Conservation (phyloP, 2,113 vertebrate genomes). For the Ochotona curzoniae region DNA sequence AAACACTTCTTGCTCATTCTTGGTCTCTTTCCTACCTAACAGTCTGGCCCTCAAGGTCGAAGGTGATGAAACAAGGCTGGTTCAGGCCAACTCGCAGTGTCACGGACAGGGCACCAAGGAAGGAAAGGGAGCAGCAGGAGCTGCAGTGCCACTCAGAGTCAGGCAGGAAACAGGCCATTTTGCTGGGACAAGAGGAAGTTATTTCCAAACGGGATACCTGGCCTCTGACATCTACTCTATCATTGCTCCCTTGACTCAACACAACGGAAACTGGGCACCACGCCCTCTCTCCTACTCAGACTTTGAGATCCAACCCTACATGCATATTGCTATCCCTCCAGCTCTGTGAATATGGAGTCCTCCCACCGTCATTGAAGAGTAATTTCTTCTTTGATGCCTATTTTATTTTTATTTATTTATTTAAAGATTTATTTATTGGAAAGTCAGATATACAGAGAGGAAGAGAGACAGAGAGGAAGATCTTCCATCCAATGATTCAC, state of each 20-base stretch:
- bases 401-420: too few species aligned
- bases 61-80: neutral
- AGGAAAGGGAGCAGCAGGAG: neutral
- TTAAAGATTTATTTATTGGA: too few species aligned
- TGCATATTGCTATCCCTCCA: neutral
- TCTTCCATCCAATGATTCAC: too few species aligned
- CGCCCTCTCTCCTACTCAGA: neutral
- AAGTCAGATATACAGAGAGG: too few species aligned
- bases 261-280: neutral
- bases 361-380: neutral
- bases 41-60: neutral
- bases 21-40: neutral
- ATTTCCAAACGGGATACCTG: neutral
- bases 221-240: neutral
- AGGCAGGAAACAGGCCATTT: neutral
- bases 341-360: neutral
- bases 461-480: too few species aligned
- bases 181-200: neutral
- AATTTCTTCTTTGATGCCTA: neutral
- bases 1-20: too few species aligned
- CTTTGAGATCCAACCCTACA: neutral
- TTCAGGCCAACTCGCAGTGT: neutral
- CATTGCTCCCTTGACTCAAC: neutral
- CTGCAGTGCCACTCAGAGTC: neutral
- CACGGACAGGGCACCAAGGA: neutral